A percentile compares a stretch with the other conserved stretches of the same genome.
These are phyloP conservation scores for Morbakka virulenta DNA, from an alignment of 30 jellyfish, hydroid and myxozoan species.

Conservation along the genomic window DNA sequence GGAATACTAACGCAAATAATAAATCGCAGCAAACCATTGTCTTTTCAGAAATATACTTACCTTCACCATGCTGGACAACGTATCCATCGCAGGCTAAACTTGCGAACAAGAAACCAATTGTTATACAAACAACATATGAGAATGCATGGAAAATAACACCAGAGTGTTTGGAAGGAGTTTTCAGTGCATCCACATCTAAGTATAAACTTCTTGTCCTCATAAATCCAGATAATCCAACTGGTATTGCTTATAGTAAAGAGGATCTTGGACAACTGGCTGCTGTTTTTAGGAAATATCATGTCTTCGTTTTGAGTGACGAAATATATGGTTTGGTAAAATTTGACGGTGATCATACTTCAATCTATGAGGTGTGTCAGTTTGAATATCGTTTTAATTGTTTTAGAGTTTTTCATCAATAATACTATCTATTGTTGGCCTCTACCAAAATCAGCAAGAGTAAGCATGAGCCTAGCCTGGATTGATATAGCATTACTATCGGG, in stretches of 20 bases:
- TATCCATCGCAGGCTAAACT: slow-evolving; percentile 45
- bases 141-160: slow-evolving; percentile 51
- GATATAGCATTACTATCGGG: too few species aligned
- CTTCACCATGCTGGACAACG: slow-evolving; percentile 66
- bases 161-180: slow-evolving; percentile 1
- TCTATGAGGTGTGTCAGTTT: slow-evolving; percentile 11
- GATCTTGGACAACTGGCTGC: slow-evolving; percentile 29
- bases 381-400: not conserved
- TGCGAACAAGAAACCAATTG: slow-evolving; percentile 35
- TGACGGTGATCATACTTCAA: slow-evolving; percentile 26
- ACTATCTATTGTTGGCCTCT: not conserved
- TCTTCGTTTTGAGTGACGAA: slow-evolving; percentile 43
- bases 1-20: too few species aligned
- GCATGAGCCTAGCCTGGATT: too few species aligned
- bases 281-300: slow-evolving; percentile 48
- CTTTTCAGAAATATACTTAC: slow-evolving; percentile 40
- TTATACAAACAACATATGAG: slow-evolving; percentile 15
- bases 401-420: not conserved
- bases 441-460: too few species aligned
- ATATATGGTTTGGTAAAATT: slow-evolving; percentile 39
- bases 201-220: slow-evolving; percentile 24
- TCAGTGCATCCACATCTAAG: slow-evolving; percentile 1
- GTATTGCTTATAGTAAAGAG: slow-evolving; percentile 39
- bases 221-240: slow-evolving; percentile 64
- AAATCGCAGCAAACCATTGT: too few species aligned